Base-by-base conservation (phyloP, 2,888 invertebrate species). In the Synanthedon andrenaeformis region DNA sequence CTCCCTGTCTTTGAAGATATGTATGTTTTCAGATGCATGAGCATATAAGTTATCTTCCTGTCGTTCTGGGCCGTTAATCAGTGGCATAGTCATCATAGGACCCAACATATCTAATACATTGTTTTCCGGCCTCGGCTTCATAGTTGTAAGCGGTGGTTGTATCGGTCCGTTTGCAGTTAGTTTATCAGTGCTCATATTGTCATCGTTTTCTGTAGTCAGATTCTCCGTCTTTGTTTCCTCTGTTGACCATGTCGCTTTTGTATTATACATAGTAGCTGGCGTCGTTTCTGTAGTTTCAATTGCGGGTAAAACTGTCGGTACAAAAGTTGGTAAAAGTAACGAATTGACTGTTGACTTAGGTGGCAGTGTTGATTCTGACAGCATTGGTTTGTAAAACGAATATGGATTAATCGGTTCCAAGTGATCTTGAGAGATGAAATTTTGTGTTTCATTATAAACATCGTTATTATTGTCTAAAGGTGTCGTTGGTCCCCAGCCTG, bases 401-500 rank as follows among this genome's bases (percentile, higher is more conserved):
- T 79, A 82, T 1, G 81, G 80, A 54, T 80, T 70, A 41, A 70
- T 73, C 50, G 67, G 56, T 42, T 77, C 74, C 52, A 65, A 62
- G 11, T 76, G 68, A 57, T 84, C 83, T 57, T 67, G 72, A 2
- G 70, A 65, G 58, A 87, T 84, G 45, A 84, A 65, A 59, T 87
- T 87, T 54, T 80, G 76, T 11, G 78, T 77, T n/a, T 82, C 82
- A 62, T 85, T 85, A 62, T 84, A 84, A 12, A 66, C 63, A 1
- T 60, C 57, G 52, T 72, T 70, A 51, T 63, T 69, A 45, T 80
- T 75, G 42, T 78, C 74, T 6, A 79, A 60, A 1, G 86, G 83
- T 17, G 84, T 84, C 12, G 87, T 87, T 3, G 87, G 87, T 3
- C 87, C 86, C 87, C 87, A 87, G 10, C 87, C 87, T 4, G 86